phyloP scores from a whole-genome alignment of 1,140 invertebrate species.

The Trypoxylus dichotomus region DNA sequence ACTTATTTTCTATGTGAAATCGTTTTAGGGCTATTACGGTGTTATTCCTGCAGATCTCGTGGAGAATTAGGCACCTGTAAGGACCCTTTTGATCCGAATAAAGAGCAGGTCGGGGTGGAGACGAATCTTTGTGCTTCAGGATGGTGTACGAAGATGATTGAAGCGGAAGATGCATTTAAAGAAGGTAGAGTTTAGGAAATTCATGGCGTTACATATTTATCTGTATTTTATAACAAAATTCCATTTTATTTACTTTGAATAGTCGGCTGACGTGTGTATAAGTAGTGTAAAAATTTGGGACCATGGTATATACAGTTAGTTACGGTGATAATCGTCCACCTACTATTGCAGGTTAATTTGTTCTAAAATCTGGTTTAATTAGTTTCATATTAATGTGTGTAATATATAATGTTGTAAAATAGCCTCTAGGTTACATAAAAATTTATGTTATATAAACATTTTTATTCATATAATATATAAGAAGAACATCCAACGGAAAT shows the following conservation, averaged over 20 bases:
- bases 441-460: too few species aligned
- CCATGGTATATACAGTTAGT: too few species aligned
- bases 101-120: constrained; percentile 69
- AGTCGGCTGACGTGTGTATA: too few species aligned
- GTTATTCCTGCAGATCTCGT: constrained; percentile 80
- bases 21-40: constrained; percentile 62
- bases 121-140: constrained; percentile 84
- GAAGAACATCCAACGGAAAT: too few species aligned
- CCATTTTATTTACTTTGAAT: neutral
- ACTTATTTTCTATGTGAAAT: neutral
- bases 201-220: neutral
- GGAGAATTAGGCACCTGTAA: constrained; percentile 86
- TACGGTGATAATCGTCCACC: too few species aligned
- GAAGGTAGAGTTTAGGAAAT: constrained; percentile 53
- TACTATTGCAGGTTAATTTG: too few species aligned
- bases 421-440: too few species aligned
- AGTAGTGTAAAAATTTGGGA: too few species aligned
- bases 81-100: constrained; percentile 81
- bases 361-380: too few species aligned
- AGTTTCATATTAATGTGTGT: too few species aligned
- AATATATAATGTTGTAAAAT: too few species aligned
- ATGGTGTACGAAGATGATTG: constrained; percentile 91
- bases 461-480: too few species aligned
- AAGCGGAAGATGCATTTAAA: constrained; percentile 72
- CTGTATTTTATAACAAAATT: neutral